Evolutionary conservation across 2,113 vertebrate genomes (phyloP).

Genomic region (Podarcis raffonei): DNA sequence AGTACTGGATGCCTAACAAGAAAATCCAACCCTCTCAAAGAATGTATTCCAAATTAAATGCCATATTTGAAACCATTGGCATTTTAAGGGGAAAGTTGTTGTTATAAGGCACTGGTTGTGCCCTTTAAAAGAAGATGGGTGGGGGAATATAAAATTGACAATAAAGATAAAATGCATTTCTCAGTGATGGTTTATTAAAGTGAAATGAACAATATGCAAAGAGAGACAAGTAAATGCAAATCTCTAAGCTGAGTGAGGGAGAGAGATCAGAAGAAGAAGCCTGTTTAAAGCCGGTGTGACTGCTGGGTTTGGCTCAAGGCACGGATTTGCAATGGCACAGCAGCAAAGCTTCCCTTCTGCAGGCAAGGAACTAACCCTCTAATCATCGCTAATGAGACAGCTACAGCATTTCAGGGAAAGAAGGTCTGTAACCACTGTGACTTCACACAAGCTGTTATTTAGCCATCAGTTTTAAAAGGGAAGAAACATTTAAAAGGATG

Average conservation of each 20-base stretch:
- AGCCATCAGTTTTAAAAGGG: not conserved
- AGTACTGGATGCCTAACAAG: not conserved
- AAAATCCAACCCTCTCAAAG: not conserved
- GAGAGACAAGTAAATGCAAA: not conserved
- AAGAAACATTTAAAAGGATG: not conserved
- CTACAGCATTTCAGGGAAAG: not conserved
- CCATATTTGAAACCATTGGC: not conserved
- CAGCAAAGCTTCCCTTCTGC: not conserved
- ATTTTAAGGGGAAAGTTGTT: not conserved
- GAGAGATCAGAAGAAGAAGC: conserved; percentile 10
- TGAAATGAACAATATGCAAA: conserved; percentile 1
- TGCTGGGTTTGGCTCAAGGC: conserved; percentile 6
- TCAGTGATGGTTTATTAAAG: not conserved
- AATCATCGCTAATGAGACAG: not conserved
- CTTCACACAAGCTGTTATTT: not conserved
- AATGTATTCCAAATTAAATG: not conserved
- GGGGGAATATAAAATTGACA: not conserved
- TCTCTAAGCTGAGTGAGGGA: not conserved
- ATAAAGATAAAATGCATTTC: conserved; percentile 5
- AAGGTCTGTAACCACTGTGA: not conserved
- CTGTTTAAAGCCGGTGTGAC: not conserved
- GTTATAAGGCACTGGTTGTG: not conserved
- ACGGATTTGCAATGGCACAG: not conserved
- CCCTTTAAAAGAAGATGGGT: not conserved
- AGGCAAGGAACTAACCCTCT: not conserved